Percentiles rank a stretch among this genome's conserved stretches.
Conservation (phyloP, 2,113 vertebrate genomes). For the Tragelaphus imberbis region DNA sequence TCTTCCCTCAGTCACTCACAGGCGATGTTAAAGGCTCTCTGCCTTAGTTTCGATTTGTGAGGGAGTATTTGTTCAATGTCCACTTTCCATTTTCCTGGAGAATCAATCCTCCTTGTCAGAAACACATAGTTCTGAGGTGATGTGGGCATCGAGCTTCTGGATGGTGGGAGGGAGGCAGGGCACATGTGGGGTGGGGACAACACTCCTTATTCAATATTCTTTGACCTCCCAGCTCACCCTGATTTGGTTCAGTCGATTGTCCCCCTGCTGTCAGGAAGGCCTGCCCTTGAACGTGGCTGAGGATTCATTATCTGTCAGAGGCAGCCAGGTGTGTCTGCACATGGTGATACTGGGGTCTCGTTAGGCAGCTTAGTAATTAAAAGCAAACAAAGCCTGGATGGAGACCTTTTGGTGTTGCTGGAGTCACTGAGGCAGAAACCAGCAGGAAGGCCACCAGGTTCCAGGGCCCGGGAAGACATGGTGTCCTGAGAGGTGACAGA, state of each 20-base stretch:
- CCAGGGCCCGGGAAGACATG: neutral
- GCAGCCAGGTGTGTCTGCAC: neutral
- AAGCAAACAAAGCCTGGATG: conserved; percentile 38
- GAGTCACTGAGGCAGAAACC: neutral
- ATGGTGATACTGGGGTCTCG: neutral
- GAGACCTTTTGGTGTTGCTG: neutral
- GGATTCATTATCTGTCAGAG: neutral
- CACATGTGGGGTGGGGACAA: accelerated
- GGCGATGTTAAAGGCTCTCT: neutral
- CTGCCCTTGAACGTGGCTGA: conserved; percentile 20
- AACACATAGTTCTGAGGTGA: neutral
- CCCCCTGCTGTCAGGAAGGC: neutral
- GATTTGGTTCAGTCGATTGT: conserved; percentile 25
- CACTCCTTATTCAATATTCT: neutral
- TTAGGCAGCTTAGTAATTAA: conserved; percentile 58
- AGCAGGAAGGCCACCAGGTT: neutral
- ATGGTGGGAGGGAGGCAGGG: accelerated
- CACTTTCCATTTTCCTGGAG: neutral
- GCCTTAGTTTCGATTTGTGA: neutral
- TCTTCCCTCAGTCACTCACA: neutral
- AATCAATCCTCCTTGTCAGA: conserved; percentile 38
- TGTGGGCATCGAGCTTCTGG: neutral
- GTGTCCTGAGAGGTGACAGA: neutral
- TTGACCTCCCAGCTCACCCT: neutral
- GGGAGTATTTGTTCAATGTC: neutral